Conservation (phyloP, 2,888 invertebrate genomes). For the Acanthopleura granulata region DNA sequence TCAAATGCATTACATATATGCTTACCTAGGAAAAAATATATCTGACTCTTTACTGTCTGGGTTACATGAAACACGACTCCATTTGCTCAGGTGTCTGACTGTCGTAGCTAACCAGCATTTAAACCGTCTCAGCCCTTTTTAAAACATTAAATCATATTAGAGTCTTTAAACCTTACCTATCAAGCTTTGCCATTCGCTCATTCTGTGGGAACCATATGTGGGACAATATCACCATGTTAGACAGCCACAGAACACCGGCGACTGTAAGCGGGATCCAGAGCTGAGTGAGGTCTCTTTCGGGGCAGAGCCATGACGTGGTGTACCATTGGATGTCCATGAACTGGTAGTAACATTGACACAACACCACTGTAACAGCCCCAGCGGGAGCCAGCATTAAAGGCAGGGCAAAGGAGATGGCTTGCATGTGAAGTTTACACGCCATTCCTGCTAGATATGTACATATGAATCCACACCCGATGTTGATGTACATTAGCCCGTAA, state of each 20-base stretch:
- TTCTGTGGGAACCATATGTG: slow-evolving; percentile 99
- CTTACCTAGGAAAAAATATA: too few relatives aligned
- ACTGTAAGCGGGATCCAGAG: slow-evolving; percentile 47
- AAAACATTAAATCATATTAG: neutral
- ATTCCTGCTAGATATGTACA: slow-evolving; percentile 71
- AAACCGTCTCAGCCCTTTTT: too few relatives aligned
- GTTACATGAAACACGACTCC: too few relatives aligned
- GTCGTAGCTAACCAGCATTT: too few relatives aligned
- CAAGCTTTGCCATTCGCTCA: slow-evolving; percentile 95
- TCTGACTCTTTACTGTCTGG: too few relatives aligned
- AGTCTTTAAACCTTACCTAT: slow-evolving; percentile 74
- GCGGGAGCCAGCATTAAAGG: slow-evolving; percentile 70
- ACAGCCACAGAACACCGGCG: slow-evolving; percentile 80
- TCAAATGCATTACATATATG: too few relatives aligned
- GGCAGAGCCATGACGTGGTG: slow-evolving; percentile 53
- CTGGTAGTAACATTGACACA: slow-evolving; percentile 50
- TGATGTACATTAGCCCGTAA: slow-evolving; percentile 56
- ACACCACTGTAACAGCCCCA: slow-evolving; percentile 43
- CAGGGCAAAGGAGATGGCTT: slow-evolving; percentile 70
- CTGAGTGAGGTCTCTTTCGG: slow-evolving; percentile 29
- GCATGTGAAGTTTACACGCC: slow-evolving; percentile 73
- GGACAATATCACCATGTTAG: slow-evolving; percentile 96
- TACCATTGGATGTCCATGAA: slow-evolving; percentile 57
- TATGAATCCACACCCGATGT: slow-evolving; percentile 51
- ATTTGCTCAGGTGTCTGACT: too few relatives aligned